Evolutionary conservation across 2,888 invertebrate species (phyloP), one percentile per base, ranked within the genome.

Genomic region (Drosophila lutescens): DNA sequence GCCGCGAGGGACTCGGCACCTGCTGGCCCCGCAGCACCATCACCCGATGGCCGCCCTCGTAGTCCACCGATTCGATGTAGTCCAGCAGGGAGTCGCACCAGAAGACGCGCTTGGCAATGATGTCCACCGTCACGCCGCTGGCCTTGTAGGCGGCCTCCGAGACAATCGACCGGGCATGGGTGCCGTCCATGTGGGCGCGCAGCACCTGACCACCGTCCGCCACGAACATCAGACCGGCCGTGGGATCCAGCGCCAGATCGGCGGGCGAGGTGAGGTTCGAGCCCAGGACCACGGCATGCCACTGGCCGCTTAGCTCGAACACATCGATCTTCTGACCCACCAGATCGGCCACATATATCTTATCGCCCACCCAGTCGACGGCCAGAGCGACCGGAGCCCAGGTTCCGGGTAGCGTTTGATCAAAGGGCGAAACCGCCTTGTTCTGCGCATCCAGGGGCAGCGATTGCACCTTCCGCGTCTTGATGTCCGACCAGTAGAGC

Each of bases 61-160:
- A 99, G 91, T 98, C 97, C 0, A 98, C 97, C 0, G 98, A 97
- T 90, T 99, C 98, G 75, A 99, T 98, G 91, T 98, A 98, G 92
- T 99, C 98, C 58, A 99, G 93, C 13, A 98, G 93, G 0, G 98
- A 97, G 91, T 99, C 99, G 88, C 98, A 98, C 98, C 99, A 99
- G 92, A 97, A 99, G 8, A 99, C 95, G 54, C 99, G 93, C 86
- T 96, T 95, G 0, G 96, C 95, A 26, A 98, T 95, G n/a, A 97
- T 95, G 92, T 99, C 99, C 0, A 98, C 95, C 0, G 98, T 95
- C 10, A 99, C 95, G 4, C 98, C 98, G 1, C 97, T 96, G 0
- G 98, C 98, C 91, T 97, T 97, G 91, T 98, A 98, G 0, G 98
- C 96, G 0, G 98, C 98, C 89, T 98, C 97, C 0, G 97, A 96